Percentiles rank a stretch among this genome's conserved stretches.
phyloP scores from a whole-genome alignment of 2,888 invertebrate species.

The Unio pictorum region DNA sequence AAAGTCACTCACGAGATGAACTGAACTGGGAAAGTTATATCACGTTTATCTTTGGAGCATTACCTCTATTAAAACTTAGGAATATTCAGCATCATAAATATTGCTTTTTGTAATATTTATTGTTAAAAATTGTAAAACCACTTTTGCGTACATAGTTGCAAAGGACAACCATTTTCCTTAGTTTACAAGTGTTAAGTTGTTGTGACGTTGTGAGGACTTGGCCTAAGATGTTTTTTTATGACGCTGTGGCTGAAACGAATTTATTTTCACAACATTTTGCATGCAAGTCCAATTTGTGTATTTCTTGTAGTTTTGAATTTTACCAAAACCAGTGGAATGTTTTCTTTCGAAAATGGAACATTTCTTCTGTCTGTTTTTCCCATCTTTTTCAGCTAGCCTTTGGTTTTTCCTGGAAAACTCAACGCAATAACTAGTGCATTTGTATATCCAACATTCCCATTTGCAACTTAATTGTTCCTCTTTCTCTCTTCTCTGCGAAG shows the following conservation, averaged over 20 bases:
- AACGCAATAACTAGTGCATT: constrained; percentile 34
- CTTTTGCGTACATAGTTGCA: too few relatives aligned
- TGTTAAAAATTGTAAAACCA: too few relatives aligned
- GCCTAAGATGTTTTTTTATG: too few relatives aligned
- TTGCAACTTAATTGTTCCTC: constrained; percentile 1
- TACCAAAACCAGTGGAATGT: not conserved
- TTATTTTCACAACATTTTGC: not conserved
- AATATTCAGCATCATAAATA: too few relatives aligned
- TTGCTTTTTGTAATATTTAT: too few relatives aligned
- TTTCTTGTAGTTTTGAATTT: not conserved
- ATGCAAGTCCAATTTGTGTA: not conserved
- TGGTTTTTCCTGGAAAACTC: constrained; percentile 26
- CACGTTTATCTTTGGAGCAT: too few relatives aligned
- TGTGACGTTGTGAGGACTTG: not conserved
- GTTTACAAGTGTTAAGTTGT: too few relatives aligned
- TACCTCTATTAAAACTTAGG: too few relatives aligned
- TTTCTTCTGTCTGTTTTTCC: constrained; percentile 5
- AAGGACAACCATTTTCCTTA: too few relatives aligned
- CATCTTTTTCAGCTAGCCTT: constrained; percentile 3
- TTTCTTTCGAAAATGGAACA: not conserved
- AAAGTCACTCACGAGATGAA: too few relatives aligned
- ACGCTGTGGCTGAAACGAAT: not conserved
- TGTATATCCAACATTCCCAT: constrained; percentile 31
- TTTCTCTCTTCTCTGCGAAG: too few relatives aligned
- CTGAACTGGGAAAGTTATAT: too few relatives aligned